These are phyloP conservation scores for Kradibia gibbosae DNA, from an alignment of 1,140 invertebrate species.

Conservation along the genomic window DNA sequence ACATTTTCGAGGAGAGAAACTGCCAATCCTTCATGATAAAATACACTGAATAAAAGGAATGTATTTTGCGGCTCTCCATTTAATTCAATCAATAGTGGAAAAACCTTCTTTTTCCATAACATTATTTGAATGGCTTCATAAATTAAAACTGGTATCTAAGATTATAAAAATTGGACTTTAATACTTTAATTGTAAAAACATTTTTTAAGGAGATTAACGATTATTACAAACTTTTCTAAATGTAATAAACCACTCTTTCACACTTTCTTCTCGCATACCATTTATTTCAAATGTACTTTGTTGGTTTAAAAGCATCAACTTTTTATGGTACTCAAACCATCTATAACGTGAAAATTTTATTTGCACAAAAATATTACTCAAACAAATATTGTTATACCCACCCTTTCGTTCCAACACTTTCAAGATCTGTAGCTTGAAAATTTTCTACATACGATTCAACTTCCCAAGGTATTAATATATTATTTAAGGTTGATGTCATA, in stretches of 20 bases:
- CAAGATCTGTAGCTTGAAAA: constrained; percentile 67
- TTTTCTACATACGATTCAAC: constrained; percentile 72
- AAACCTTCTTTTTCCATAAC: constrained; percentile 83
- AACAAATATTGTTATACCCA: constrained; percentile 55
- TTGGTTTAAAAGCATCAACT: constrained; percentile 84
- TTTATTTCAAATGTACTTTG: constrained; percentile 83
- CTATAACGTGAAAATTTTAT: constrained; percentile 64
- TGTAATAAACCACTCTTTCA: constrained; percentile 80
- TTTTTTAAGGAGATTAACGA: neutral
- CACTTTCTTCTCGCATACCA: constrained; percentile 78
- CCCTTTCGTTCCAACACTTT: constrained; percentile 72
- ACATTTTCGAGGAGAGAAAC: constrained; percentile 83
- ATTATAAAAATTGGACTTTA: constrained; percentile 11
- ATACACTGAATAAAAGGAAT: constrained; percentile 81
- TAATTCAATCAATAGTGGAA: constrained; percentile 80
- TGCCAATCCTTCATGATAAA: constrained; percentile 81
- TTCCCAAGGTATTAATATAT: constrained; percentile 72
- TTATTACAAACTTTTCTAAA: constrained; percentile 75
- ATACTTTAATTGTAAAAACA: constrained; percentile 31
- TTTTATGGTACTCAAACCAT: constrained; percentile 85
- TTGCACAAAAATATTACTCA: constrained; percentile 7
- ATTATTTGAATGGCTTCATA: constrained; percentile 84
- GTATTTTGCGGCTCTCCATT: constrained; percentile 78
- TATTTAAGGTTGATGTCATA: constrained; percentile 64
- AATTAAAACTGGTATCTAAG: constrained; percentile 78